Base-by-base conservation (phyloP, 2,113 vertebrate species). In the Scophthalmus maximus region DNA sequence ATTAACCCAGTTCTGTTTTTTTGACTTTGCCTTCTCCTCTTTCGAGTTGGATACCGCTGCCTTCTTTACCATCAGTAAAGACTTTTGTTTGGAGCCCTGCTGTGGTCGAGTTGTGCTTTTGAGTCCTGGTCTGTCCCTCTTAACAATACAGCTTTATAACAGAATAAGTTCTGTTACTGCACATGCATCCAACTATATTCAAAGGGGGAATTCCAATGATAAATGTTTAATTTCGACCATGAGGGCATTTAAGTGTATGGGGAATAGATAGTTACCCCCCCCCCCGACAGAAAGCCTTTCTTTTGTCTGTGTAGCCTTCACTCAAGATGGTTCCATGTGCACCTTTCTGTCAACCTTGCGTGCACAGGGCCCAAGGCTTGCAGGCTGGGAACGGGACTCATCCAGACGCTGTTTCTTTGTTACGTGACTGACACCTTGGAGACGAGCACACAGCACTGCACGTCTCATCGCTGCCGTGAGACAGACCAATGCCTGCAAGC, bases 351-450 rank as follows among this genome's bases (percentile, higher is more conserved):
- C 62, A 76, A 52, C 60, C 50, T 32, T 40, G 17, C 62, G 55
- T 53, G 18, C 36, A 38, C 53, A 68, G 18, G 44, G 38, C 64
- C 46, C 62, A 62, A 69, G 76, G 69, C 52, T 62, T 52, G 47
- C 20, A 76, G 65, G 52, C 25, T 59, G 27, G 42, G n/a, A n/a
- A n/a, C n/a, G n/a, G n/a, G 18, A 57, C 69, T 73, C 51, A 53
- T n/a, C n/a, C 38, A 73, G 64, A 65, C 59, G 17, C 9, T 15
- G 2, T 8, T 59, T 59, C 44, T 78, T 63, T 36, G 29, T 38
- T 53, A 67, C 42, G 27, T 60, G 69, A 76, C 51, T 83, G 84
- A 74, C 51, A 64, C 30, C 47, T 71, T 38, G 34, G 68, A 84
- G 57, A 68, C 60, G 5, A 40, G 36, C 42, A 52, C 47, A 69